phyloP scores from a whole-genome alignment of 1,140 invertebrate species.

The Yoshiicerus persimilis region DNA sequence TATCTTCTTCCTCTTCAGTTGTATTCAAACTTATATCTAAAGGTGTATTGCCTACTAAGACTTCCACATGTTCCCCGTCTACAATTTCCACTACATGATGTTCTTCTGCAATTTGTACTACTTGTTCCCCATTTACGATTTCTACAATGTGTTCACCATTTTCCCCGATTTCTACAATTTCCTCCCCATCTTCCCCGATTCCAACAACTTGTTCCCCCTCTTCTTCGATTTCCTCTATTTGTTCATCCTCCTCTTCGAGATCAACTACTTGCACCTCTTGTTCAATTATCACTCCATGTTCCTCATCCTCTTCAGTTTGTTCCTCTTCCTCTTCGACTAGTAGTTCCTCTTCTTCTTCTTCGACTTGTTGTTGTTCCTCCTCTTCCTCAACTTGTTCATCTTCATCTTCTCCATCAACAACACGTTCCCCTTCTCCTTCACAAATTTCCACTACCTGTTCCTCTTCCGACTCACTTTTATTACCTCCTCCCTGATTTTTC shows the following conservation, averaged over 20 bases:
- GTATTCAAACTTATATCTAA: neutral
- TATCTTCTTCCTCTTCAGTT: neutral
- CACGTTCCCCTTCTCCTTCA: neutral
- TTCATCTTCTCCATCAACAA: slow-evolving; percentile 18
- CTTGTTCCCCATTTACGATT: too few species aligned
- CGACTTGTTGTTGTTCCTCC: neutral
- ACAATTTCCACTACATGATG: neutral
- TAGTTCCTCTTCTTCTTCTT: neutral
- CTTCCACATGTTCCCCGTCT: neutral
- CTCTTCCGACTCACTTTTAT: neutral
- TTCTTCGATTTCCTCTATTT: neutral
- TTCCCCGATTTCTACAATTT: neutral
- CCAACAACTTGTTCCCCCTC: neutral
- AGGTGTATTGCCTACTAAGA: too few species aligned
- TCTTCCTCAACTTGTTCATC: neutral
- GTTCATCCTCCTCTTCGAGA: neutral
- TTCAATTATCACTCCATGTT: neutral
- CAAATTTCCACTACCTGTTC: neutral
- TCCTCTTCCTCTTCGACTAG: slow-evolving; percentile 24
- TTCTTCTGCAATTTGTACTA: neutral
- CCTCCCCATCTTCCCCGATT: neutral
- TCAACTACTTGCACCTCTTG: neutral
- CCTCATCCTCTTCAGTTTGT: neutral
- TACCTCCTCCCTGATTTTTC: neutral
- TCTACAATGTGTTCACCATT: too few species aligned